Conservation (phyloP, 2,113 vertebrate genomes). For the Gorsachius goisagi region DNA sequence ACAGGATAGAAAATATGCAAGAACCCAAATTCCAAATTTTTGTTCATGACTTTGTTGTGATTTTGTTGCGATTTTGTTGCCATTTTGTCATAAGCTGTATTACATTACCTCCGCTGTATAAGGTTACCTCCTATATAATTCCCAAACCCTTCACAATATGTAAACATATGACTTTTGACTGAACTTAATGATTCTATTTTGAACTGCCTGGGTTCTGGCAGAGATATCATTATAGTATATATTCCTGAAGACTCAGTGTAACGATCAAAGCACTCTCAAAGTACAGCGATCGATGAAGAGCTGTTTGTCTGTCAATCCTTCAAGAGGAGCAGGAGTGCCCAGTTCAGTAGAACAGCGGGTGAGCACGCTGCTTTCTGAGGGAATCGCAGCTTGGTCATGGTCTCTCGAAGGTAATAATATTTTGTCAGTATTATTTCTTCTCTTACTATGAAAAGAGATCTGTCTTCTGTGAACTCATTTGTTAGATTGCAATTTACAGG, state of each 20-base stretch:
- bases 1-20: background rate
- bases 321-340: background rate
- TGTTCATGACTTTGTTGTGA: background rate
- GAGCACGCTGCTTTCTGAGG: background rate
- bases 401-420: constrained; percentile 33
- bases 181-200: constrained; percentile 23
- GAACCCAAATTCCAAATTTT: background rate
- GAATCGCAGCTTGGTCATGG: background rate
- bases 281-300: constrained; percentile 28
- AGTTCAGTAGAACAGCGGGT: constrained; percentile 32
- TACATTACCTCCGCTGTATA: background rate
- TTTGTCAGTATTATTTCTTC: constrained; percentile 45
- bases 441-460: background rate
- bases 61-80: background rate
- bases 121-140: background rate
- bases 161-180: constrained; percentile 8
- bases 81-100: background rate
- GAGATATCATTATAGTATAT: background rate
- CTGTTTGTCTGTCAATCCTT: constrained; percentile 46
- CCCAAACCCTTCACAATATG: background rate
- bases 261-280: constrained; percentile 32
- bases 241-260: constrained; percentile 21
- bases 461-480: constrained; percentile 18
- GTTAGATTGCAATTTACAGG: constrained; percentile 51
- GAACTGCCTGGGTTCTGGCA: constrained; percentile 1